Evolutionary conservation across 2,113 vertebrate species (phyloP).

Genomic region (Hypocryptadius cinnamomeus): DNA sequence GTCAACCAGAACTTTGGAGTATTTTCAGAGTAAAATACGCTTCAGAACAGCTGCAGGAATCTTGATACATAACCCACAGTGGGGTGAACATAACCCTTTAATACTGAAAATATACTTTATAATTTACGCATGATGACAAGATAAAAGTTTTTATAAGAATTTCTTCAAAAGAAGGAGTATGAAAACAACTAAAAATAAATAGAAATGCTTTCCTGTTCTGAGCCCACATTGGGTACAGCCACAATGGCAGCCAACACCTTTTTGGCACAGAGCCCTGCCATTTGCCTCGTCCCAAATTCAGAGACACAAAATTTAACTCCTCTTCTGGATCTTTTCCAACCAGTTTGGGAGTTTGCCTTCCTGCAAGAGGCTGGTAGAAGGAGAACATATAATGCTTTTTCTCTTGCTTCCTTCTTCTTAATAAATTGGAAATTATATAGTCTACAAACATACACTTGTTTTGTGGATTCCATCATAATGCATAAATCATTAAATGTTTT

Average conservation of each 20-base stretch:
- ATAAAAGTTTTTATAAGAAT: constrained; percentile 63
- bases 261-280: constrained; percentile 7
- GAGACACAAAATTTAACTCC: constrained; percentile 20
- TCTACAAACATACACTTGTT: not conserved
- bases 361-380: not conserved
- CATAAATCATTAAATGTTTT: not conserved
- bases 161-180: constrained; percentile 46
- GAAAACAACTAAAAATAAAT: constrained; percentile 50
- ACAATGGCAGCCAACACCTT: constrained; percentile 5
- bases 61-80: constrained; percentile 54
- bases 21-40: constrained; percentile 63
- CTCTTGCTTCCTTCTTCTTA: not conserved
- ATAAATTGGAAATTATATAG: not conserved
- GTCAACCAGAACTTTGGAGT: constrained; percentile 70
- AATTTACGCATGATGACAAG: constrained; percentile 63
- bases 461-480: not conserved
- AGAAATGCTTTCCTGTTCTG: constrained; percentile 20
- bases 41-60: constrained; percentile 50
- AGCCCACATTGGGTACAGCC: not conserved
- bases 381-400: not conserved
- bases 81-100: constrained; percentile 35
- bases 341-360: not conserved
- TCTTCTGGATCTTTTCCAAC: constrained; percentile 6
- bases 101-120: constrained; percentile 59
- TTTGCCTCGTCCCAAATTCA: constrained; percentile 20